Evolutionary conservation across 2,888 invertebrate species (phyloP).

Genomic region (Apoda limacodes): DNA sequence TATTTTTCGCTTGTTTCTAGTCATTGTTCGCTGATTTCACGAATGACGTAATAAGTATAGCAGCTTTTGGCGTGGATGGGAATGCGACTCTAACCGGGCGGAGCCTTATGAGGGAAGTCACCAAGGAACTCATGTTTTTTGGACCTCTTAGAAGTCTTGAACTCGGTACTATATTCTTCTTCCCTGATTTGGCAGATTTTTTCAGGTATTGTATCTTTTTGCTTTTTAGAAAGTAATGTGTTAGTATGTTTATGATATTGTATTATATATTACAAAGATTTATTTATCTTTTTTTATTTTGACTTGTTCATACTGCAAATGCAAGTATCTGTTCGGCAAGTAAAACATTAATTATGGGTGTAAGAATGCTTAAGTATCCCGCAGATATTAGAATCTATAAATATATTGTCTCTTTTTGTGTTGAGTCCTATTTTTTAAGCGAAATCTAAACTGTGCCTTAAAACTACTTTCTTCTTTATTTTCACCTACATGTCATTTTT

Average conservation of each 20-base stretch:
- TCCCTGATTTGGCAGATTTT: slow-evolving; percentile 7
- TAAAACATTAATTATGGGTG: neutral
- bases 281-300: neutral
- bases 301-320: too few relatives aligned
- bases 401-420: too few relatives aligned
- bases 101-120: slow-evolving; percentile 5
- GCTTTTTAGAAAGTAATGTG: neutral
- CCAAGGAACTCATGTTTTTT: slow-evolving; percentile 7
- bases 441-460: too few relatives aligned
- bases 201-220: slow-evolving; percentile 4
- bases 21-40: slow-evolving; percentile 14
- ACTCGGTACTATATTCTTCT: slow-evolving; percentile 9
- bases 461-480: too few relatives aligned
- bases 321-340: neutral
- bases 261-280: neutral
- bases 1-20: too few relatives aligned
- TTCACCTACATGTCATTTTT: too few relatives aligned
- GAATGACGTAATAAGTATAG: slow-evolving; percentile 14
- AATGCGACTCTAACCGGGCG: slow-evolving; percentile 14
- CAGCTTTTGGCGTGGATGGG: slow-evolving; percentile 13
- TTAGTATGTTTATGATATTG: neutral
- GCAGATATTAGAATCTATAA: too few relatives aligned
- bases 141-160: slow-evolving; percentile 1
- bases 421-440: too few relatives aligned
- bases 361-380: too few relatives aligned